Evolutionary conservation across 2,888 invertebrate species (phyloP).

Genomic region (Patella ulyssiponensis): DNA sequence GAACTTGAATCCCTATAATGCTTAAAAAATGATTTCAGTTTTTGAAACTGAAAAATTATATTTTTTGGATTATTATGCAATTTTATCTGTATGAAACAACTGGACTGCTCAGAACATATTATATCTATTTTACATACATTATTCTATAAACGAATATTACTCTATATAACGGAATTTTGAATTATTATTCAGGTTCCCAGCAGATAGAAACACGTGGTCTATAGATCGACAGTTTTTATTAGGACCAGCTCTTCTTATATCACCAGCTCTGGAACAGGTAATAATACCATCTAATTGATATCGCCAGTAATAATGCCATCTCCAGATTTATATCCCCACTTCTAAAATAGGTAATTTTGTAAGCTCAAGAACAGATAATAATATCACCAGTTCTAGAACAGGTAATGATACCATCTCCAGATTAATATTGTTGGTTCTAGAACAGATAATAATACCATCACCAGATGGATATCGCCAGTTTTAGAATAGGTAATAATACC

Average conservation of each 20-base stretch:
- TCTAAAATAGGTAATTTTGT: constrained; percentile 42
- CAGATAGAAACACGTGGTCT: constrained; percentile 29
- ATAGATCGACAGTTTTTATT: constrained; percentile 61
- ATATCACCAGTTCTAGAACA: neutral
- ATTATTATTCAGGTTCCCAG: no score
- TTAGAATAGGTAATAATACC: neutral
- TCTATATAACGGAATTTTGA: no score
- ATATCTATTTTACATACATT: no score
- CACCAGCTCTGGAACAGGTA: constrained; percentile 54
- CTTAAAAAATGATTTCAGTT: no score
- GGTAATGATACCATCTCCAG: neutral
- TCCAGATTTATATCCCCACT: constrained; percentile 55
- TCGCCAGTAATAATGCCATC: neutral
- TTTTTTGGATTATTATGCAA: no score
- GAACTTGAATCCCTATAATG: no score
- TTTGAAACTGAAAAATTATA: no score
- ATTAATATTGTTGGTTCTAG: neutral
- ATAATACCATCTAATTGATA: neutral
- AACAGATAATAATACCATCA: neutral
- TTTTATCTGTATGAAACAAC: no score
- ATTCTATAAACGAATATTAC: no score
- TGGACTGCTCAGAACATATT: no score
- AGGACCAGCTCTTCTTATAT: constrained; percentile 70
- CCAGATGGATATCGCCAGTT: neutral
- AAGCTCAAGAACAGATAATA: neutral